Percentiles rank a stretch among this genome's conserved stretches.
phyloP scores from a whole-genome alignment of 2,113 vertebrate species.

The Proteles cristata region DNA sequence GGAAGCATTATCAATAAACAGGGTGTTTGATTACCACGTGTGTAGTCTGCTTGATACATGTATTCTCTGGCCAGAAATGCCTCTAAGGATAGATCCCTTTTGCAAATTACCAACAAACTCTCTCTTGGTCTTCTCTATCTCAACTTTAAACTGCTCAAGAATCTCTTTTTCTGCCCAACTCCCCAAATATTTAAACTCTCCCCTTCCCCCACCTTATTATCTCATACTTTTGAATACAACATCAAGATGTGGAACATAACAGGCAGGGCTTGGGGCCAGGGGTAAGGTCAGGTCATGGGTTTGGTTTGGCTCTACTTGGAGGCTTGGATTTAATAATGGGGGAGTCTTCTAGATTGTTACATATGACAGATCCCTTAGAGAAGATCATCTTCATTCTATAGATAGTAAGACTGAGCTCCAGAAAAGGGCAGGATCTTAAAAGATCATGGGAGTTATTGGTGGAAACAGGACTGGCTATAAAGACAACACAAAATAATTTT shows the following conservation, averaged over 20 bases:
- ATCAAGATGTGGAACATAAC: background rate
- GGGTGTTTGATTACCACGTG: background rate
- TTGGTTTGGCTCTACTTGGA: background rate
- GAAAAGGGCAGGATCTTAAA: background rate
- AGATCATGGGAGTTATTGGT: background rate
- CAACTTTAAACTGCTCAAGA: background rate
- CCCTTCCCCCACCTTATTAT: background rate
- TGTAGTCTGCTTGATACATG: background rate
- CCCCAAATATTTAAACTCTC: background rate
- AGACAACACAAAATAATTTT: background rate
- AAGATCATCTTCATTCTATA: background rate
- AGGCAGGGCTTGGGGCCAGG: background rate
- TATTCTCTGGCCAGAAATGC: background rate
- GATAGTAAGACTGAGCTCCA: background rate
- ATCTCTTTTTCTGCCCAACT: background rate
- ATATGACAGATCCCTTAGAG: background rate
- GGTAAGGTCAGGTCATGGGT: background rate
- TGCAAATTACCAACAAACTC: background rate
- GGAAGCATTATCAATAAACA: background rate
- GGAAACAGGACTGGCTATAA: background rate
- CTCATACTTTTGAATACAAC: background rate
- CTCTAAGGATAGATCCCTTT: background rate
- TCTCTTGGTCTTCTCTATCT: background rate
- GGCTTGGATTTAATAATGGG: background rate
- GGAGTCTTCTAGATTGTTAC: background rate